Base-by-base conservation (phyloP, 2,888 invertebrate species). In the Clanis bilineata region DNA sequence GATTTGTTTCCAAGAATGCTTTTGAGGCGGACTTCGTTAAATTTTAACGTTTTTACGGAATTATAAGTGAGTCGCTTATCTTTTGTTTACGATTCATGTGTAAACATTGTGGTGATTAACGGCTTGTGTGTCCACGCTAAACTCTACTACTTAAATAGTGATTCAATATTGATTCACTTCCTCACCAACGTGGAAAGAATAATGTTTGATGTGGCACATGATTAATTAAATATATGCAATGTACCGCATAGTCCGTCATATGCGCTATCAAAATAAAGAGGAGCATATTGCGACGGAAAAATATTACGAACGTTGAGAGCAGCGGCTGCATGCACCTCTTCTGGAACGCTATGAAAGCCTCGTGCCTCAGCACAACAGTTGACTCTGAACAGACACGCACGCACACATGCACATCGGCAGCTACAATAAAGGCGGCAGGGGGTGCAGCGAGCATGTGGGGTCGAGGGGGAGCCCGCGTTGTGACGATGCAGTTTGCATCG, bases 401-500 rank as follows among this genome's bases (percentile, higher is more conserved):
- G 1, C 79, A 83, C 85, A 79, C 82, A 79, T 74, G 67, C 73
- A 73, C 71, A 64, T 64, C 64, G 73, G 76, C 74, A 72, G 79
- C 79, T 84, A 86, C 86, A 88, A 88, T 86, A 85, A 82, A 78
- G 78, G 74, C 79, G 76, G 79, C 51, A 51, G 81, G 72, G 83
- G 71, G 80, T 70, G 70, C 67, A 63, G 61, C 59, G 67, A 15
- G 51, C 32, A 71, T 70, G 76, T 71, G 76, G 74, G 74, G 75
- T 74, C 71, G 76, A 73, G 74, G 76, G 78, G 74, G 76, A 51
- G 32, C 51, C 72, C 73, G 63, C 72, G 76, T 79, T 85, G 88
- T 90, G 88, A 90, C 88, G 86, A 86, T 90, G 91, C 91, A 91
- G 90, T 89, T 90, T 90, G 90, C 90, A 88, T 86, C 90, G 90